Percentiles rank a stretch among this genome's conserved stretches.
Evolutionary conservation across 1,140 invertebrate species (phyloP).

Genomic region (Homalodisca vitripennis): DNA sequence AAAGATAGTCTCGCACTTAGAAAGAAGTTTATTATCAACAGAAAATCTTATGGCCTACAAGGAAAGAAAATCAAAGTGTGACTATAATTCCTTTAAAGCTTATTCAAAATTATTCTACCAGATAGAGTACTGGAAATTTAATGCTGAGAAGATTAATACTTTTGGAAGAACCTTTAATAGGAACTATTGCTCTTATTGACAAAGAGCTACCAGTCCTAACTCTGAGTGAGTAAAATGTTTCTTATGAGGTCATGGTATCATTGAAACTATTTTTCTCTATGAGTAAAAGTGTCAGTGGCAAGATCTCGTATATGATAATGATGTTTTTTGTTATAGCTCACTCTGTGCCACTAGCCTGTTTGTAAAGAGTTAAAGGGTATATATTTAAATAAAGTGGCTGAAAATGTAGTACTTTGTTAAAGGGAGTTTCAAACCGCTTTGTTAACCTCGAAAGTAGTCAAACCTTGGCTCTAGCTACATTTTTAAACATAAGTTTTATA

Average conservation of each 20-base stretch:
- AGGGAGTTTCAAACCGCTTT: background rate
- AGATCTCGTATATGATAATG: slow-evolving; percentile 30
- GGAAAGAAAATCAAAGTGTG: background rate
- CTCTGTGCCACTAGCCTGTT: background rate
- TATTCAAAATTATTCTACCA: slow-evolving; percentile 27
- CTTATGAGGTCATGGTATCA: slow-evolving; percentile 4
- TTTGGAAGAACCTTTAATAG: background rate
- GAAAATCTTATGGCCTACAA: slow-evolving; percentile 18
- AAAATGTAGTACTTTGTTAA: slow-evolving; percentile 9
- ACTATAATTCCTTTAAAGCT: slow-evolving; percentile 16
- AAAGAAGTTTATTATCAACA: slow-evolving; percentile 9
- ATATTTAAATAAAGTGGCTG: background rate
- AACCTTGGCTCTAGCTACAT: slow-evolving; percentile 3
- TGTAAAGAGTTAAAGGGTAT: background rate
- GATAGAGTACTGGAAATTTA: slow-evolving; percentile 29
- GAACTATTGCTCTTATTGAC: slow-evolving; percentile 32
- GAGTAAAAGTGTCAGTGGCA: slow-evolving; percentile 22
- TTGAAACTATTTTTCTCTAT: slow-evolving; percentile 29
- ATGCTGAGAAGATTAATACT: background rate
- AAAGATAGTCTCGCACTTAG: slow-evolving; percentile 5
- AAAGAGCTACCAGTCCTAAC: slow-evolving; percentile 21
- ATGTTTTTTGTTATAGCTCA: slow-evolving; percentile 24
- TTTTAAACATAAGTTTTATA: slow-evolving; percentile 3
- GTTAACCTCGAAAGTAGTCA: slow-evolving; percentile 23
- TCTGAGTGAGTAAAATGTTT: slow-evolving; percentile 4